phyloP scores from a whole-genome alignment of 2,113 vertebrate species.

The Gallinago media region DNA sequence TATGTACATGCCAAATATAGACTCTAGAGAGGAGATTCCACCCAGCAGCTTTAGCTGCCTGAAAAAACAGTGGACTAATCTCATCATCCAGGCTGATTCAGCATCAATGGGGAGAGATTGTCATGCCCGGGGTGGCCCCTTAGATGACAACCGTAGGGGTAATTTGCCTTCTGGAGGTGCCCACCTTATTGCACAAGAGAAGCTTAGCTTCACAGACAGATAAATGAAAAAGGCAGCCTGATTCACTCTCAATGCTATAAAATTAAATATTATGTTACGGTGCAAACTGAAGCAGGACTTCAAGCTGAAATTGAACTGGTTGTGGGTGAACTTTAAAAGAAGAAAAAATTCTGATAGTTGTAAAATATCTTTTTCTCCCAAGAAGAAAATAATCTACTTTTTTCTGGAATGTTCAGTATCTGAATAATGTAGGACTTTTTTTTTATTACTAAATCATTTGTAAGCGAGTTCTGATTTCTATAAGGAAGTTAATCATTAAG shows the following conservation, averaged over 20 bases:
- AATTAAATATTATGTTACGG: background rate
- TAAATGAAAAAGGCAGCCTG: background rate
- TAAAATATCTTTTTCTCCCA: background rate
- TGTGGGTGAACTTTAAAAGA: background rate
- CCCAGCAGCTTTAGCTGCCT: background rate
- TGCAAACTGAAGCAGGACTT: background rate
- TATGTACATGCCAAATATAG: background rate
- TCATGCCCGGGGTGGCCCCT: background rate
- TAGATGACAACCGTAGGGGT: background rate
- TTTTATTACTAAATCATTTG: background rate
- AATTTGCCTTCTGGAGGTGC: background rate
- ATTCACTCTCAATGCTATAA: background rate
- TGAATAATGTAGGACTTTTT: background rate
- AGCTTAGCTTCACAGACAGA: background rate
- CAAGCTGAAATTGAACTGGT: background rate
- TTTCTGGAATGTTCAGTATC: background rate
- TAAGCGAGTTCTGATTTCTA: background rate
- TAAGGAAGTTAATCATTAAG: background rate
- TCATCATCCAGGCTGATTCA: background rate
- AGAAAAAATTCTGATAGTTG: background rate
- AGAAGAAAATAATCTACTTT: background rate
- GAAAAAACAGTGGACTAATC: background rate
- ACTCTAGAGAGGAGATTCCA: background rate
- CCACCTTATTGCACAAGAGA: background rate
- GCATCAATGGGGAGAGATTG: background rate